Conservation (phyloP, 2,113 vertebrate genomes). For the Neoarius graeffei region DNA sequence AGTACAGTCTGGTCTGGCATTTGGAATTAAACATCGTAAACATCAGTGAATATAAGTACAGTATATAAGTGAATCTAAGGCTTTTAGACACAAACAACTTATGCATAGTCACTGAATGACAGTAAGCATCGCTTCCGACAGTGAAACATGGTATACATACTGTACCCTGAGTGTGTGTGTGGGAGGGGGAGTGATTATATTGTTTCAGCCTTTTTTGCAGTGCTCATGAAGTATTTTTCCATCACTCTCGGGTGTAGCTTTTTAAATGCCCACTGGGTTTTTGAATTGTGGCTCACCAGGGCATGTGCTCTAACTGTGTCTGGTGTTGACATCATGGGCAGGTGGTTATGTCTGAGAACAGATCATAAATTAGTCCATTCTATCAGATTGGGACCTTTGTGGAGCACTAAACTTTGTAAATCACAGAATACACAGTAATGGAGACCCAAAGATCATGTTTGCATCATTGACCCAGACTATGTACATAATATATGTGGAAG, state of each 20-base stretch:
- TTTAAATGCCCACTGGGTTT: constrained; percentile 34
- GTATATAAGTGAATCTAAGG: neutral
- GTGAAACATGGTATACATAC: neutral
- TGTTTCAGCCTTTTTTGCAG: neutral
- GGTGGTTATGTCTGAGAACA: constrained; percentile 41
- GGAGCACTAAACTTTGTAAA: constrained; percentile 31
- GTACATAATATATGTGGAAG: constrained; percentile 34
- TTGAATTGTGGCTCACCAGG: constrained; percentile 51
- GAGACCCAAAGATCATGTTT: constrained; percentile 4
- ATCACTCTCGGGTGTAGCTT: neutral
- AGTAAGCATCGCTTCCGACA: neutral
- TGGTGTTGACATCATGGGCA: constrained; percentile 31
- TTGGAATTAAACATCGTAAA: neutral
- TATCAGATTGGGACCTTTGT: constrained; percentile 1
- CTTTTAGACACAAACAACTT: neutral
- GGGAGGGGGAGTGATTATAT: neutral
- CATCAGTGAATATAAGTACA: neutral
- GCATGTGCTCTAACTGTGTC: constrained; percentile 40
- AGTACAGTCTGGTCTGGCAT: neutral
- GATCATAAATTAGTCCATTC: constrained; percentile 23
- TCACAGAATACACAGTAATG: neutral
- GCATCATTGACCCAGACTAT: neutral
- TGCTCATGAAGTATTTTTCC: neutral
- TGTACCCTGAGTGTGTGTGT: neutral
- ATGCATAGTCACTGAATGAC: neutral